Conservation (phyloP, 2,113 vertebrate species). For the Pandion haliaetus region DNA sequence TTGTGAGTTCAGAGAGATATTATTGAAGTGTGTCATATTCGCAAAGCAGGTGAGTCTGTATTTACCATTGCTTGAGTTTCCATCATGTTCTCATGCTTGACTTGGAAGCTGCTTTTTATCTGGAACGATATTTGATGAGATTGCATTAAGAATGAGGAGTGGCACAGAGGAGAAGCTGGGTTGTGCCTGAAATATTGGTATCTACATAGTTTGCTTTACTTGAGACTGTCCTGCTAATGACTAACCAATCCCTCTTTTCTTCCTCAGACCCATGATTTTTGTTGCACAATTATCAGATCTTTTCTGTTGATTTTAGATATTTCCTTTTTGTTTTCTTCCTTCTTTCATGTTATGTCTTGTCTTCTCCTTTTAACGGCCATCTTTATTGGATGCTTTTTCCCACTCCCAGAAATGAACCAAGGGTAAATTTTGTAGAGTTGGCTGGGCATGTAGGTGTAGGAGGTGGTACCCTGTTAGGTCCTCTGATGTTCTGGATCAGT, state of each 20-base stretch:
- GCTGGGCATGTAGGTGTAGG: not conserved
- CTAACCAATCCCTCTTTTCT: not conserved
- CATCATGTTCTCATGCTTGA: not conserved
- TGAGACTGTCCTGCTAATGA: not conserved
- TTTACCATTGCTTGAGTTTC: not conserved
- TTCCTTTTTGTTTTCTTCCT: not conserved
- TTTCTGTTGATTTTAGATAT: not conserved
- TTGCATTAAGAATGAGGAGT: constrained; percentile 12
- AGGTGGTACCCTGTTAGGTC: not conserved
- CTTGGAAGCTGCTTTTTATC: not conserved
- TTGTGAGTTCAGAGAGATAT: not conserved
- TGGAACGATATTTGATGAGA: not conserved
- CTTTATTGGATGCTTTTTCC: not conserved
- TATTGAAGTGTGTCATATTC: not conserved
- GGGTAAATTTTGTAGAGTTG: not conserved
- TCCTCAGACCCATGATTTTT: not conserved
- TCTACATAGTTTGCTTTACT: not conserved
- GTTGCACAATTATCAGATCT: constrained; percentile 10
- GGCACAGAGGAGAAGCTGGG: not conserved
- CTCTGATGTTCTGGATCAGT: not conserved
- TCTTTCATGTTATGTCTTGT: not conserved
- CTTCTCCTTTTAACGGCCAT: not conserved
- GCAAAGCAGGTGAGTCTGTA: not conserved
- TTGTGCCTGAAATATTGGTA: not conserved
- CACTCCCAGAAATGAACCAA: not conserved